Evolutionary conservation across 1,140 invertebrate genomes (phyloP).

Genomic region (Holcopasites calliopsidis): DNA sequence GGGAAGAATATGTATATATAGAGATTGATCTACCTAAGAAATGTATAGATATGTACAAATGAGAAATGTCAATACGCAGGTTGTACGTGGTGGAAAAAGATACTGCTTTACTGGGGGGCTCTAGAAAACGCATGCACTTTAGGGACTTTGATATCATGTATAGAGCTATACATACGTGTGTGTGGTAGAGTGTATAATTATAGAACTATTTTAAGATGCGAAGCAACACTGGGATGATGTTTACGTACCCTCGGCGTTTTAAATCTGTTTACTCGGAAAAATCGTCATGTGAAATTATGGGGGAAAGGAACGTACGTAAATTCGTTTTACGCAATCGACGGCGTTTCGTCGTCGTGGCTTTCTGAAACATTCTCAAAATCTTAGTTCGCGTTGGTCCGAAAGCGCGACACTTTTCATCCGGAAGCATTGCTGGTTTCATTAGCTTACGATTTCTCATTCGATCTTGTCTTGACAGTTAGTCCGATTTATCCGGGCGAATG

Average conservation of each 20-base stretch:
- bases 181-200: conserved; percentile 47
- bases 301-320: conserved; percentile 21
- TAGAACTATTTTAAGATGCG: conserved; percentile 70
- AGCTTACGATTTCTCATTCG: too few species aligned
- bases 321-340: conserved; percentile 44
- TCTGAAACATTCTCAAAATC: conserved; percentile 65
- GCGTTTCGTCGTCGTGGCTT: conserved; percentile 33
- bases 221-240: conserved; percentile 75
- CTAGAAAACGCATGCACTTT: conserved; percentile 72
- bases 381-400: conserved; percentile 34
- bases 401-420: neutral
- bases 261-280: conserved; percentile 40
- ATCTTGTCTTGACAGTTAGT: too few species aligned
- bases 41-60: conserved; percentile 63
- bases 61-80: conserved; percentile 66
- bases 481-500: too few species aligned
- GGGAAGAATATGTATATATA: conserved; percentile 10
- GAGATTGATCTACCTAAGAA: conserved; percentile 56
- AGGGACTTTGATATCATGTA: conserved; percentile 45
- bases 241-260: conserved; percentile 74
- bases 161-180: conserved; percentile 47
- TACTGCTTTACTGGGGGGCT: conserved; percentile 68
- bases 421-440: neutral
- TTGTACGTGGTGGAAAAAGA: conserved; percentile 43
- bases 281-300: conserved; percentile 32